Evolutionary conservation across 2,113 vertebrate species (phyloP).

Genomic region (Platycercus adscitus): DNA sequence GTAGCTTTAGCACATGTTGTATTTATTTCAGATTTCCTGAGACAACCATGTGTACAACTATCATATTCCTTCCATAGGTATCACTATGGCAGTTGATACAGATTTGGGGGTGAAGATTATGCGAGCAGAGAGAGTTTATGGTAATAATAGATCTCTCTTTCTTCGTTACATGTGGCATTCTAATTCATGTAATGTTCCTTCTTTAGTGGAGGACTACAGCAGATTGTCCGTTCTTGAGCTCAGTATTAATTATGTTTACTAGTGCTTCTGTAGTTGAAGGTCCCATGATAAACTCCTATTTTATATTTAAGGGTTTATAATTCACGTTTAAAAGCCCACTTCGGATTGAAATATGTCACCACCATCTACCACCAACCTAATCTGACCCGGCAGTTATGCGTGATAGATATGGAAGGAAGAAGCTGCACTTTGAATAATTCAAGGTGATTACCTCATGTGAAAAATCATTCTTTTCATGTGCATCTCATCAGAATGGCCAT

Average conservation of each 20-base stretch:
- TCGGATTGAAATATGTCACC: conserved; percentile 59
- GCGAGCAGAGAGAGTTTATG: neutral
- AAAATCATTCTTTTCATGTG: conserved; percentile 55
- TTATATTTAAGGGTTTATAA: conserved; percentile 62
- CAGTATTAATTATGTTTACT: conserved; percentile 54
- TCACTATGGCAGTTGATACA: neutral
- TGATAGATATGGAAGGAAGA: conserved; percentile 38
- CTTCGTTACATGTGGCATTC: neutral
- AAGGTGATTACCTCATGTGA: conserved; percentile 55
- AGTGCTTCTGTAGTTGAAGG: conserved; percentile 41
- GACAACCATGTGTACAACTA: neutral
- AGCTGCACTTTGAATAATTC: conserved; percentile 59
- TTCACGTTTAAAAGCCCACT: conserved; percentile 51
- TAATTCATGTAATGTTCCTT: conserved; percentile 6
- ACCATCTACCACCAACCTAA: neutral
- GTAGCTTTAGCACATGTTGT: neutral
- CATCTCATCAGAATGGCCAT: conserved; percentile 21
- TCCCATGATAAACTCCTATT: conserved; percentile 49
- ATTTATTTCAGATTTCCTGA: neutral
- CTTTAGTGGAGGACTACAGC: neutral
- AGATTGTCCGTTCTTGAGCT: neutral
- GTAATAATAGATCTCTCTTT: conserved; percentile 17
- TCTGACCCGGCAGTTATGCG: conserved; percentile 38
- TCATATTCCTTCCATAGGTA: neutral
- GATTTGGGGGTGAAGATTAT: neutral